These are phyloP conservation scores for Notechis scutatus DNA, from an alignment of 2,113 vertebrate genomes.

Conservation along the genomic window DNA sequence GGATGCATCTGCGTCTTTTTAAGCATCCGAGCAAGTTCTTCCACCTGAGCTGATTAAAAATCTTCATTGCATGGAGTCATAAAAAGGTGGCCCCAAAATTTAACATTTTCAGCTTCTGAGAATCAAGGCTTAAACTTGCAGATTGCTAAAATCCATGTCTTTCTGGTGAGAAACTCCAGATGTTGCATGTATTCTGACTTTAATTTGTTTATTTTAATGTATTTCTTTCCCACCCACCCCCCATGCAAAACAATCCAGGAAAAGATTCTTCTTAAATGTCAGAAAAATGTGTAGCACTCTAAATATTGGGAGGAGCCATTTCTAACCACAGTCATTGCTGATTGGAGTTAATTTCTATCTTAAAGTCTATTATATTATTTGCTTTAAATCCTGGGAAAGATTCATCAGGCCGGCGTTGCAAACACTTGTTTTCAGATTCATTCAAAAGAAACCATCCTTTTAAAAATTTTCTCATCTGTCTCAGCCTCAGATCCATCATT, in stretches of 20 bases:
- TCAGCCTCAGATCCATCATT: background rate
- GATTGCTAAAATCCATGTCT: background rate
- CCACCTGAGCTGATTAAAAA: background rate
- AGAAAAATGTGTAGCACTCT: background rate
- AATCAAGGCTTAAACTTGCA: background rate
- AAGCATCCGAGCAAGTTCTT: background rate
- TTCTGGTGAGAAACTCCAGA: background rate
- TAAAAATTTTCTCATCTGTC: background rate
- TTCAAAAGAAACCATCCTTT: background rate
- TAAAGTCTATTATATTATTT: background rate
- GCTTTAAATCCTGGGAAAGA: background rate
- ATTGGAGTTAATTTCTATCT: background rate
- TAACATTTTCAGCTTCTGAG: background rate
- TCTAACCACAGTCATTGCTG: background rate
- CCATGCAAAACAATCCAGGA: background rate
- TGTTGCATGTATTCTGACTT: background rate
- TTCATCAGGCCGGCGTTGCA: background rate
- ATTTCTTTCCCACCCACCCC: too few species aligned
- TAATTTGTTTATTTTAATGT: background rate
- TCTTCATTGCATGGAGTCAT: background rate
- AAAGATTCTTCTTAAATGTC: background rate
- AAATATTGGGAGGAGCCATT: background rate
- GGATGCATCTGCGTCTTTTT: background rate
- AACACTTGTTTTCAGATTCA: background rate
- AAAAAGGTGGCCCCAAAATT: too few species aligned